phyloP scores from a whole-genome alignment of 2,113 vertebrate genomes.

The Chroicocephalus ridibundus region DNA sequence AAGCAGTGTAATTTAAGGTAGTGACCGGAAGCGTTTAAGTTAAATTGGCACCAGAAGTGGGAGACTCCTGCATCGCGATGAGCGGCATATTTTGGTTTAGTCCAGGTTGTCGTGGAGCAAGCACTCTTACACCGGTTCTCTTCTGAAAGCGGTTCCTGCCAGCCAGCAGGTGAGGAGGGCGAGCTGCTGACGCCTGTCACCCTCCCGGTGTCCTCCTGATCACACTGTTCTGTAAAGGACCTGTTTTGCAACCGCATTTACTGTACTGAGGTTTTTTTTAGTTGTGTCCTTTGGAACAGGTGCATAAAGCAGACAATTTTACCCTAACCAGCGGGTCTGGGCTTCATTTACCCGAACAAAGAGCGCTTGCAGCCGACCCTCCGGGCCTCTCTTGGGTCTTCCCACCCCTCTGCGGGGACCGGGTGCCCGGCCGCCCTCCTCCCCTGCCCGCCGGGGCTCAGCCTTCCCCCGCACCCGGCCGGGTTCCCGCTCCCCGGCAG shows the following conservation, averaged over 20 bases:
- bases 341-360: not conserved
- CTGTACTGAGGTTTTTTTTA: not conserved
- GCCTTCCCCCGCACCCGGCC: not conserved
- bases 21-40: not conserved
- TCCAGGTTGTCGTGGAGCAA: not conserved
- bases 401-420: fast-evolving
- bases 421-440: not conserved
- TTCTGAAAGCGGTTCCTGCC: not conserved
- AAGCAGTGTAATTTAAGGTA: not conserved
- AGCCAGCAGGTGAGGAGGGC: not conserved
- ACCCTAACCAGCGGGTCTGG: not conserved
- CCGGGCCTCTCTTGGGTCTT: not conserved
- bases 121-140: not conserved
- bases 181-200: not conserved
- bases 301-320: constrained; percentile 48
- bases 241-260: not conserved
- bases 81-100: not conserved
- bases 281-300: not conserved
- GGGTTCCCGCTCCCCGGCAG: too few species aligned
- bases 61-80: not conserved
- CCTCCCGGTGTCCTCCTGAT: not conserved
- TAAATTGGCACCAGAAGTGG: not conserved
- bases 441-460: too few species aligned
- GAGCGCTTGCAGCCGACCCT: fast-evolving
- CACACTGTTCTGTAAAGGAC: not conserved